A percentile compares a stretch with the other conserved stretches of the same genome.
phyloP scores from a whole-genome alignment of 2,113 vertebrate species.

The Notothenia rossii region DNA sequence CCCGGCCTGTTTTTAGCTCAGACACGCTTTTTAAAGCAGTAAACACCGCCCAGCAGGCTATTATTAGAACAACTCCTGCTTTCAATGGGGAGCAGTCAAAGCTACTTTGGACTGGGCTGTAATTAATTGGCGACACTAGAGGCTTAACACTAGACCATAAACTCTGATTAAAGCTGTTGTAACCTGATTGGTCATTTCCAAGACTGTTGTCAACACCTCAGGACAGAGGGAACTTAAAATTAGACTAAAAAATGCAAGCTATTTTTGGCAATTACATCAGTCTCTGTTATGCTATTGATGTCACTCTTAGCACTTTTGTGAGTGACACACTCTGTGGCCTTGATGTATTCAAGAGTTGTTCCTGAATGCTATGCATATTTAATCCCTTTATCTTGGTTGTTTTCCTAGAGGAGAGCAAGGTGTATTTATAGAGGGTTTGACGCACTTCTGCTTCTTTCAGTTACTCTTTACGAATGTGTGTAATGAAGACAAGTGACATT shows the following conservation, averaged over 20 bases:
- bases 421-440: background rate
- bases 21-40: conserved; percentile 41
- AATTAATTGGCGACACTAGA: conserved; percentile 35
- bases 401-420: too few relatives aligned
- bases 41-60: conserved; percentile 40
- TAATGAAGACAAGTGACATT: background rate
- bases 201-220: conserved; percentile 16
- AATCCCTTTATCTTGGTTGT: background rate
- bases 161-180: background rate
- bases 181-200: conserved; percentile 30
- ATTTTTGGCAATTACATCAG: conserved; percentile 26
- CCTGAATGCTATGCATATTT: background rate
- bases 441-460: background rate
- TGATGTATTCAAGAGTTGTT: background rate
- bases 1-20: conserved; percentile 66
- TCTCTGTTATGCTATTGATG: background rate
- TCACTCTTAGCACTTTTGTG: background rate
- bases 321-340: background rate
- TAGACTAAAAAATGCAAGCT: conserved; percentile 4
- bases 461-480: background rate
- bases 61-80: conserved; percentile 71
- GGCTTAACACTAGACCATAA: conserved; percentile 11
- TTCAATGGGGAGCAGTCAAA: conserved; percentile 40
- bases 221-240: conserved; percentile 1
- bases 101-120: conserved; percentile 42